These are phyloP conservation scores for Passer domesticus DNA, from an alignment of 2,113 vertebrate species.

Conservation along the genomic window DNA sequence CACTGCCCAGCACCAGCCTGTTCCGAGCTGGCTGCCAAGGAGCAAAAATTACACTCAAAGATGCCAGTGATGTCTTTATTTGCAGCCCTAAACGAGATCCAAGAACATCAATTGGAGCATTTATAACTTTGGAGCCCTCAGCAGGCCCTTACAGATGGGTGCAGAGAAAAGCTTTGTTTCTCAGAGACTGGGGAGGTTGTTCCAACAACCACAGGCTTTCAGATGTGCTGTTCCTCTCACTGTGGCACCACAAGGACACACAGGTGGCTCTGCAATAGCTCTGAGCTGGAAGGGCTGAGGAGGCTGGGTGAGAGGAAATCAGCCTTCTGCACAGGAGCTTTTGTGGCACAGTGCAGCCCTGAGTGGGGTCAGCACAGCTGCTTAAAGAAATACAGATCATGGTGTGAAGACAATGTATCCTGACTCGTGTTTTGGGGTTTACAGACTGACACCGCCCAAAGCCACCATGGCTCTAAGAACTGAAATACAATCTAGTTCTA, in stretches of 20 bases:
- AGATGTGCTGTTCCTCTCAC: neutral
- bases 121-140: neutral
- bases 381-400: neutral
- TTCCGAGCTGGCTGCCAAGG: neutral
- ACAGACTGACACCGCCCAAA: neutral
- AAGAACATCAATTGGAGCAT: neutral
- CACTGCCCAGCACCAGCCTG: neutral
- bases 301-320: neutral
- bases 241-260: fast-evolving
- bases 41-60: neutral
- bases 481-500: neutral
- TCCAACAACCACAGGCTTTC: neutral
- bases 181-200: fast-evolving
- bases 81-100: neutral
- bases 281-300: neutral
- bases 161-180: neutral
- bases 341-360: neutral
- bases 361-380: neutral
- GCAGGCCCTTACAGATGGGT: neutral
- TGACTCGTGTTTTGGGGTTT: neutral
- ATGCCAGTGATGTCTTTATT: neutral
- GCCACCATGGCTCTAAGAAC: neutral
- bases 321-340: neutral
- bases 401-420: fast-evolving
- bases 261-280: neutral